Base-by-base conservation (phyloP, 2,113 vertebrate species). In the Gallinago undulata region DNA sequence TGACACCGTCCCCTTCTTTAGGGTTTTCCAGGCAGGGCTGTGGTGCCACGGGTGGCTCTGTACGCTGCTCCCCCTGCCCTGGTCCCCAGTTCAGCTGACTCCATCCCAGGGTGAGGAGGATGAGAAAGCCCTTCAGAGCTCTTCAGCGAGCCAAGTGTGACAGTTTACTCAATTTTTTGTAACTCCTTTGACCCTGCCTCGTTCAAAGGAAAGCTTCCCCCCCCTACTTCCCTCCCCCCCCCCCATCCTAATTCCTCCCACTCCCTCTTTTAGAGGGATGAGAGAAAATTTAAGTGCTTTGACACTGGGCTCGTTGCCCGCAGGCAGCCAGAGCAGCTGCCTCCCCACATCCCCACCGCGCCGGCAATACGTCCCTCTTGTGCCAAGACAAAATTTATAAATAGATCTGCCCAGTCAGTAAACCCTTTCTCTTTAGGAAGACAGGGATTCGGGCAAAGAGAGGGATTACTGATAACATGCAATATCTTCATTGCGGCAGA, bases 391-490 rank as follows among this genome's bases (percentile, higher is more conserved):
- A 92, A 96, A 79, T 96, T 97, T 97, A 97, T 96, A 97, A 97
- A 97, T 97, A 97, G 96, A 97, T 96, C 97, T 96, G 89, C 92
- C 97, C 96, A 85, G 89, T 97, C 94, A 97, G 94, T 96, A 96
- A 97, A 96, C 94, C 94, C 75, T 86, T 97, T 97, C 89, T 94
- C 87, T 97, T 96, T 68, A 91, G 82, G 97, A 97, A 95, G 91
- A 97, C 88, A 92, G 90, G 96, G 94, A 97, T 97, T 94, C 94
- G 89, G 84, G 96, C 83, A 94, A 95, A 96, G 95, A 96, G 95
- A 96, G 95, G 95, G 94, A 95, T 97, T 96, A 96, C 95, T 93
- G 94, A 95, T 97, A 95, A 98, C 96, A 96, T 91, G 95, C 74
- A 94, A 88, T 86, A 95, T 96, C 89, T 95, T 92, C 96, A 94